Evolutionary conservation across 2,113 vertebrate species (phyloP).

Genomic region (Oreochromis spilurus): DNA sequence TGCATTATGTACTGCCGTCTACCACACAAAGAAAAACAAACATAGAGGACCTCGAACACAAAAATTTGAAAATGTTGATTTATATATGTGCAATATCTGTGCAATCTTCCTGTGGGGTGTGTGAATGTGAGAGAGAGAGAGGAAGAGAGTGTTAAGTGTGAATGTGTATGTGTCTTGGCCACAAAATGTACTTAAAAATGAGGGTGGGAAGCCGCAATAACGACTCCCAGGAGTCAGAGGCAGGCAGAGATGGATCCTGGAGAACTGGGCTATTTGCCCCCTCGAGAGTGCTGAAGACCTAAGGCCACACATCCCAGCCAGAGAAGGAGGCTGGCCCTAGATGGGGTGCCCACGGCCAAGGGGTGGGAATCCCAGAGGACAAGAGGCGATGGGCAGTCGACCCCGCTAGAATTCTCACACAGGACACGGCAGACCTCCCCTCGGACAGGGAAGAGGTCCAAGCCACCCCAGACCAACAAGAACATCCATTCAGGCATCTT

Average conservation of each 20-base stretch:
- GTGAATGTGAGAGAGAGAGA: not conserved
- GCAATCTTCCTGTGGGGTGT: not conserved
- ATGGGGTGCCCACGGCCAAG: not conserved
- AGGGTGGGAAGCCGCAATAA: not conserved
- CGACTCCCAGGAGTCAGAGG: not conserved
- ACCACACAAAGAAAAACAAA: not conserved
- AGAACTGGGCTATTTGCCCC: not conserved
- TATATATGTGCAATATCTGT: not conserved
- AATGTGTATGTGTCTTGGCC: not conserved
- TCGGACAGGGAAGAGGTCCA: not conserved
- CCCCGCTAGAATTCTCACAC: not conserved
- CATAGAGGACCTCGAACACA: not conserved
- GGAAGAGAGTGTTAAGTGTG: not conserved
- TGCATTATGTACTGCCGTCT: not conserved
- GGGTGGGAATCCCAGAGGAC: not conserved
- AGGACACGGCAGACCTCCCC: not conserved
- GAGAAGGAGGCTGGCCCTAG: not conserved
- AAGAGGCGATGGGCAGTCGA: not conserved
- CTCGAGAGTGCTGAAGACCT: not conserved
- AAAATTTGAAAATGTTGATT: not conserved
- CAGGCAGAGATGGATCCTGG: not conserved
- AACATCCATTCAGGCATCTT: not conserved
- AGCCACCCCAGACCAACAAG: not conserved
- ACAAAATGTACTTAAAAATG: not conserved
- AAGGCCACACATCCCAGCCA: not conserved